phyloP scores from a whole-genome alignment of 2,113 vertebrate genomes.

The Procavia capensis region DNA sequence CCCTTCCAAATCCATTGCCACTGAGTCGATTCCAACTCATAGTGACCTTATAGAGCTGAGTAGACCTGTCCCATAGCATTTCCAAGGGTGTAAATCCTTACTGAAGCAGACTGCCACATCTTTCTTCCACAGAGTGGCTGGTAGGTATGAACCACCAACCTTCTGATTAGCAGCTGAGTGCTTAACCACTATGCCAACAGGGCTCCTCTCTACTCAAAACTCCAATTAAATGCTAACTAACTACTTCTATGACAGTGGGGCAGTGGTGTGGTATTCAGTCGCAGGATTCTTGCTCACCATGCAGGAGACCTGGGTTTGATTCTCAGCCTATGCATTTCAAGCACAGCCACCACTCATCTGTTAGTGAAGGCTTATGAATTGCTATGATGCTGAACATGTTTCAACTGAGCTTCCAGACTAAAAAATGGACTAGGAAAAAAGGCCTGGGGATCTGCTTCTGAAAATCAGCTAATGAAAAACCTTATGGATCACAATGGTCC shows the following conservation, averaged over 20 bases:
- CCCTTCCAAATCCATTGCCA: too few relatives aligned
- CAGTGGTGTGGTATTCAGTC: background rate
- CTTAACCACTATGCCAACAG: background rate
- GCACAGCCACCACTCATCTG: background rate
- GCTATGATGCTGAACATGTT: background rate
- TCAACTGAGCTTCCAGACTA: background rate
- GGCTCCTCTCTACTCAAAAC: background rate
- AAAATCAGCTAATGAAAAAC: background rate
- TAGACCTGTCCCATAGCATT: background rate
- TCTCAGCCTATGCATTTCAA: background rate
- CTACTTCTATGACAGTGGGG: background rate
- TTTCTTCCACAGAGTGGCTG: background rate
- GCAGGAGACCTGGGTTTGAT: background rate
- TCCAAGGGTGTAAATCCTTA: background rate
- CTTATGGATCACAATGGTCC: background rate
- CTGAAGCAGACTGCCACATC: background rate
- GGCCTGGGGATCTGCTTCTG: background rate
- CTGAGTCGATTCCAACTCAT: too few relatives aligned
- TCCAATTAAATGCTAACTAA: conserved; percentile 23
- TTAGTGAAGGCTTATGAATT: background rate
- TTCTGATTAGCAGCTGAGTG: background rate
- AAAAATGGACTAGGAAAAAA: background rate
- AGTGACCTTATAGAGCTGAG: background rate
- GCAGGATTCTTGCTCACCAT: background rate
- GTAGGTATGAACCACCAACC: background rate